phyloP scores from a whole-genome alignment of 1,140 invertebrate species.

The Anoplophora glabripennis region DNA sequence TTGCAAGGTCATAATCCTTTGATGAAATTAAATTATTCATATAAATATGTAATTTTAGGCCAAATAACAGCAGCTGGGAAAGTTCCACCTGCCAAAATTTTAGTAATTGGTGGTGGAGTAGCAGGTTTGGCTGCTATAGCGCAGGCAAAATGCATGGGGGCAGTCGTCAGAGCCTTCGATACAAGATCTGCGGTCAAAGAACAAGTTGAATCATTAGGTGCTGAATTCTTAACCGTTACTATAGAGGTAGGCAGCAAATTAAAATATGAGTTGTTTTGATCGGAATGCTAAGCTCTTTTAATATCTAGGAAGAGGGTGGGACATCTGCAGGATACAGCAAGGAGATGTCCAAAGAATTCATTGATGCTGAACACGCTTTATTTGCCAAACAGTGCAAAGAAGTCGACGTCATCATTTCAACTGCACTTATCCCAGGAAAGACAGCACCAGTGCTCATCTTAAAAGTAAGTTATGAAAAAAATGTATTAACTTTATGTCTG shows the following conservation, averaged over 20 bases:
- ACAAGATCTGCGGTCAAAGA: constrained; percentile 83
- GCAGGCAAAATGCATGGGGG: constrained; percentile 85
- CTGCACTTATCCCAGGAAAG: constrained; percentile 87
- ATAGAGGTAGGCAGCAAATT: constrained; percentile 56
- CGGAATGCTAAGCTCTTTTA: not conserved
- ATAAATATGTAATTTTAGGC: constrained; percentile 58
- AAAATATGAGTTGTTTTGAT: constrained; percentile 3
- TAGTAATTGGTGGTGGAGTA: constrained; percentile 87
- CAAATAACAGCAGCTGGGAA: constrained; percentile 85
- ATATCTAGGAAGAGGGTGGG: constrained; percentile 76
- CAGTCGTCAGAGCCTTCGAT: constrained; percentile 84
- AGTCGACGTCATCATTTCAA: constrained; percentile 79
- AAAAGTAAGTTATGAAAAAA: constrained; percentile 57
- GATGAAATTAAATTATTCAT: too few species aligned
- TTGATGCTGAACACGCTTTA: constrained; percentile 81
- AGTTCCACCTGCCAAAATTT: constrained; percentile 80
- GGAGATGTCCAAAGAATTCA: constrained; percentile 87
- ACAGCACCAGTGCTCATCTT: constrained; percentile 78
- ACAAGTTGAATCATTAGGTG: constrained; percentile 85
- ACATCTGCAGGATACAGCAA: constrained; percentile 84
- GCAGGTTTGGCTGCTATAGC: constrained; percentile 83
- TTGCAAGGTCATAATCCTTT: too few species aligned
- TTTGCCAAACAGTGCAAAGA: constrained; percentile 84
- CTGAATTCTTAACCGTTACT: constrained; percentile 78
- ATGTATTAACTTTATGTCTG: not conserved